phyloP scores from a whole-genome alignment of 37 sponge, comb jelly and placozoan species.

The Diacarnus erythraeanus region DNA sequence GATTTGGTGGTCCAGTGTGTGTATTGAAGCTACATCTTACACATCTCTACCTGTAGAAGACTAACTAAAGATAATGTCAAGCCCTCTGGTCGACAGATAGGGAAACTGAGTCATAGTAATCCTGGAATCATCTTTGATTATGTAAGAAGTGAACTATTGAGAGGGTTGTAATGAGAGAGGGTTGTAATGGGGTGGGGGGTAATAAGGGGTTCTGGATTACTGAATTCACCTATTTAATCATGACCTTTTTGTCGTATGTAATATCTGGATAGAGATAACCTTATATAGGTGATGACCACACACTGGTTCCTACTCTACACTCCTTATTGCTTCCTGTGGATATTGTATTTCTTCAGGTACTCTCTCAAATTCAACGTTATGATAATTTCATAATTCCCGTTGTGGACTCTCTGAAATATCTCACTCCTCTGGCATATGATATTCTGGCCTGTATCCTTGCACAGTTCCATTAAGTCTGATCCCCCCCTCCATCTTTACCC shows the following conservation, averaged over 20 bases:
- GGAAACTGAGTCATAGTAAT: conserved; percentile 95
- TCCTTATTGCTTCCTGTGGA: too few species aligned
- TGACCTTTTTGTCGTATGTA: too few species aligned
- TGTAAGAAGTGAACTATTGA: conserved; percentile 37
- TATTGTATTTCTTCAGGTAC: conserved; percentile 42
- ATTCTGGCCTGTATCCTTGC: conserved; percentile 85
- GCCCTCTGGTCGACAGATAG: conserved; percentile 92
- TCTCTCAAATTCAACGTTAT: conserved; percentile 94
- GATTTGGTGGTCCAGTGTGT: not conserved
- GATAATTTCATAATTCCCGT: conserved; percentile 96
- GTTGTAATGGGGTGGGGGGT: too few species aligned
- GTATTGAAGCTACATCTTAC: not conserved
- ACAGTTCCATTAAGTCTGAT: not conserved
- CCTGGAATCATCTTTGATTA: conserved; percentile 95
- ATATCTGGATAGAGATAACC: too few species aligned
- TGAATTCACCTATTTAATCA: too few species aligned
- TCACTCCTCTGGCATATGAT: conserved; percentile 87
- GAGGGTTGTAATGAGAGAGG: not conserved
- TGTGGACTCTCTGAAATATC: conserved; percentile 94
- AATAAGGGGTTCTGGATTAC: too few species aligned
- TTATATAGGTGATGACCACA: too few species aligned
- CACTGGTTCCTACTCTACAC: too few species aligned
- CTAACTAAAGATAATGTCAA: conserved; percentile 97
- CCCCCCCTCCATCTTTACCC: too few species aligned
- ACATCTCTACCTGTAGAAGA: conserved; percentile 59